Percentiles rank a stretch among this genome's conserved stretches.
phyloP scores from a whole-genome alignment of 2,113 vertebrate species.

The Albula goreensis region DNA sequence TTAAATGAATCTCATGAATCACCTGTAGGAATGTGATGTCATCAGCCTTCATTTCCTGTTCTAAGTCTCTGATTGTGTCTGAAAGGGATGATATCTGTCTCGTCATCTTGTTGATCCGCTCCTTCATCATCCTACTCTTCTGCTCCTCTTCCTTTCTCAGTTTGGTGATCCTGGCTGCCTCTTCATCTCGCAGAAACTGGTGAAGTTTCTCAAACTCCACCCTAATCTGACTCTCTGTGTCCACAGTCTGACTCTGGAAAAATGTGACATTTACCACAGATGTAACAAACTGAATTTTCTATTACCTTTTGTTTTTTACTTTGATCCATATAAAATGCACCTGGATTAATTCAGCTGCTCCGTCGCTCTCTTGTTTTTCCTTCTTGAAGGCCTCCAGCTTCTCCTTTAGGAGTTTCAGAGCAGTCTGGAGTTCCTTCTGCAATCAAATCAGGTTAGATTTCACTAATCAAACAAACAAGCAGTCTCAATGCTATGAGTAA shows the following conservation, averaged over 20 bases:
- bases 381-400: constrained; percentile 26
- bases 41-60: constrained; percentile 16
- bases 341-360: constrained; percentile 38
- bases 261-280: neutral
- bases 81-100: constrained; percentile 26
- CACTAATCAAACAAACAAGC: neutral
- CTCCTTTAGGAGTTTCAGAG: constrained; percentile 30
- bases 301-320: neutral
- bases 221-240: constrained; percentile 31
- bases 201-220: constrained; percentile 38
- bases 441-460: neutral
- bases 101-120: constrained; percentile 19
- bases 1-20: neutral
- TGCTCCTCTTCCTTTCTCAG: constrained; percentile 39
- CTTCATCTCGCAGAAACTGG: constrained; percentile 37
- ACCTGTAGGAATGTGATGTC: constrained; percentile 44
- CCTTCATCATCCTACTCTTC: constrained; percentile 19
- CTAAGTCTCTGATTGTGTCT: constrained; percentile 4
- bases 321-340: constrained; percentile 16
- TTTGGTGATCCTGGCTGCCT: neutral
- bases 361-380: constrained; percentile 15
- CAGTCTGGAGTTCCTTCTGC: constrained; percentile 33
- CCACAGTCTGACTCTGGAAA: constrained; percentile 29
- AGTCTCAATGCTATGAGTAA: neutral
- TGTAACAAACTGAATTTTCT: neutral